A percentile compares a stretch with the other conserved stretches of the same genome.
Evolutionary conservation across 2,888 invertebrate species (phyloP).

Genomic region (Tuberolachnus salignus): DNA sequence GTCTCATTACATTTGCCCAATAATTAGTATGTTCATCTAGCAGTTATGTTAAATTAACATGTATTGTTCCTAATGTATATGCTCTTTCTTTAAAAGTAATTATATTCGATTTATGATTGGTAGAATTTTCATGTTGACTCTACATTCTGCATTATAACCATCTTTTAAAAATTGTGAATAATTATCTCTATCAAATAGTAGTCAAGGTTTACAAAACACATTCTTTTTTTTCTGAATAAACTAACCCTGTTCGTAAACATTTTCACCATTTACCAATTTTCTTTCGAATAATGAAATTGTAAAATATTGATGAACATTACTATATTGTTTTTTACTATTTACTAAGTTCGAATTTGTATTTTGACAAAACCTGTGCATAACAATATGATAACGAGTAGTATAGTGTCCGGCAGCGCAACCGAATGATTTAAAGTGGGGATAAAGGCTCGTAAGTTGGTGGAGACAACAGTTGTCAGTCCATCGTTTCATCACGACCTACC

Average conservation of each 20-base stretch:
- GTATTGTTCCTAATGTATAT: conserved; percentile 10
- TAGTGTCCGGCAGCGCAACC: neutral
- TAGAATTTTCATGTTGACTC: conserved; percentile 10
- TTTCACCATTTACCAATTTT: conserved; percentile 36
- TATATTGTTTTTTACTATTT: no score
- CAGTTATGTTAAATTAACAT: conserved; percentile 12
- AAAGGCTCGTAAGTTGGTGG: neutral
- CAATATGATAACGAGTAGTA: conserved; percentile 22
- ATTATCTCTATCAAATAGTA: conserved; percentile 35
- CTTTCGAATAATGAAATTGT: conserved; percentile 16
- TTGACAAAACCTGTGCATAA: conserved; percentile 9
- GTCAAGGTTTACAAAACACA: conserved; percentile 48
- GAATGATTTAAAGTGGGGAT: neutral
- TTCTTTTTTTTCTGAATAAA: conserved; percentile 53
- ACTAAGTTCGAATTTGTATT: conserved; percentile 21
- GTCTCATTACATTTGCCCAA: conserved; percentile 60
- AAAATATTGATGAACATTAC: conserved; percentile 5
- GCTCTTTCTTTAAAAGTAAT: conserved; percentile 18
- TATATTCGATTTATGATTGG: conserved; percentile 4
- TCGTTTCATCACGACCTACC: neutral
- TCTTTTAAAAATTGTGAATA: conserved; percentile 40
- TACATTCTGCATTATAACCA: conserved; percentile 44
- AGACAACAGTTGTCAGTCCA: neutral
- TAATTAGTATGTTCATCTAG: conserved; percentile 30
- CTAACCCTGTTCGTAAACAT: no score